Evolutionary conservation across 2,113 vertebrate genomes (phyloP).

Genomic region (Dipodomys stephensi): DNA sequence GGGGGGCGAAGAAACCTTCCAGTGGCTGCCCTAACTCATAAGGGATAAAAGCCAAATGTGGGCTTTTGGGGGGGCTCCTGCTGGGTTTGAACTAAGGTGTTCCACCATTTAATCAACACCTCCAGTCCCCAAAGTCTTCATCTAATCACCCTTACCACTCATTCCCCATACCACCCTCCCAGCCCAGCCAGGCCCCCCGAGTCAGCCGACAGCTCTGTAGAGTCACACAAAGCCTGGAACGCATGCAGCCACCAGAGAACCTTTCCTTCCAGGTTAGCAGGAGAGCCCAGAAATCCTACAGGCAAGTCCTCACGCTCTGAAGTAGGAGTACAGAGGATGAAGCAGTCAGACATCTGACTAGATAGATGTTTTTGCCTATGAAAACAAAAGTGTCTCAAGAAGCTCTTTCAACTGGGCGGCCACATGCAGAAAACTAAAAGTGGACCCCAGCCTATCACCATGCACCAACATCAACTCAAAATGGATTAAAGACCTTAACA

Average conservation of each 20-base stretch:
- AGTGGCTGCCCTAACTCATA: not conserved
- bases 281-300: not conserved
- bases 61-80: too few species aligned
- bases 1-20: too few species aligned
- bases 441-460: too few species aligned
- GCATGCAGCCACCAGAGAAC: not conserved
- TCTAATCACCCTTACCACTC: too few species aligned
- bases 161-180: accelerated
- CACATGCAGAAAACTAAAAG: too few species aligned
- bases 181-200: too few species aligned
- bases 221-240: not conserved
- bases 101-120: too few species aligned
- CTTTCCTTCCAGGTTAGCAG: not conserved
- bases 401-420: not conserved
- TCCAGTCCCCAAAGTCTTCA: too few species aligned
- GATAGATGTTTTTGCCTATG: not conserved
- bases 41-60: not conserved
- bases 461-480: too few species aligned
- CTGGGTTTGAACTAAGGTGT: too few species aligned
- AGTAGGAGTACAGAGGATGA: not conserved
- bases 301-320: not conserved
- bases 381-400: not conserved
- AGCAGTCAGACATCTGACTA: not conserved
- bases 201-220: not conserved
- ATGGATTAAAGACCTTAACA: too few species aligned